These are phyloP conservation scores for Phyto melanocephala DNA, from an alignment of 2,888 invertebrate species.

Conservation along the genomic window DNA sequence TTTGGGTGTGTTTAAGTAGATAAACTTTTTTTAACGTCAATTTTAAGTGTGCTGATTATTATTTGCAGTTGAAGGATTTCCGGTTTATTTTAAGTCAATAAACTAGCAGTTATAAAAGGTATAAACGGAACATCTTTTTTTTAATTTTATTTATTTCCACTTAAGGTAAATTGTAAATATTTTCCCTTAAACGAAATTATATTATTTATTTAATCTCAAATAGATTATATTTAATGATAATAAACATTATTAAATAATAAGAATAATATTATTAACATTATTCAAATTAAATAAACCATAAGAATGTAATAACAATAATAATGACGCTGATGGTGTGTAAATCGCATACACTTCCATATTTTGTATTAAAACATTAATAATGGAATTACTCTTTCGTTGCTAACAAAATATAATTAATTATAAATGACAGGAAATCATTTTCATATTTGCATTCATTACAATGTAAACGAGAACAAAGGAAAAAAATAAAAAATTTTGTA, in stretches of 20 bases:
- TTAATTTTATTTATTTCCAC: not conserved
- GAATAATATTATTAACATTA: not conserved
- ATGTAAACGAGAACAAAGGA: too few relatives aligned
- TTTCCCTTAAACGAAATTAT: not conserved
- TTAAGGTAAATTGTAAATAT: not conserved
- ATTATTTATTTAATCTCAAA: not conserved
- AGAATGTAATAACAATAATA: not conserved
- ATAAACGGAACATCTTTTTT: too few relatives aligned
- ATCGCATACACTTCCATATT: not conserved
- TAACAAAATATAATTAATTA: not conserved
- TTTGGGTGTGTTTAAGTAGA: too few relatives aligned
- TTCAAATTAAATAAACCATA: not conserved
- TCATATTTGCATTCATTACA: not conserved
- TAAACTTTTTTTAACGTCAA: too few relatives aligned
- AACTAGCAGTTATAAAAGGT: too few relatives aligned
- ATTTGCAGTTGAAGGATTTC: too few relatives aligned
- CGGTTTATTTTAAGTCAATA: too few relatives aligned
- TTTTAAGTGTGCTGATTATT: too few relatives aligned
- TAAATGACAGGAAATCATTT: not conserved
- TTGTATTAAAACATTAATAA: not conserved
- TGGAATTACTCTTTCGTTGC: not conserved
- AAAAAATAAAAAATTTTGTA: too few relatives aligned
- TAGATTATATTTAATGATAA: not conserved
- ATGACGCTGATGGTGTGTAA: not conserved
- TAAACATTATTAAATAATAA: not conserved